These are phyloP conservation scores for Euclidia mi DNA, from an alignment of 2,888 invertebrate genomes.

Conservation along the genomic window DNA sequence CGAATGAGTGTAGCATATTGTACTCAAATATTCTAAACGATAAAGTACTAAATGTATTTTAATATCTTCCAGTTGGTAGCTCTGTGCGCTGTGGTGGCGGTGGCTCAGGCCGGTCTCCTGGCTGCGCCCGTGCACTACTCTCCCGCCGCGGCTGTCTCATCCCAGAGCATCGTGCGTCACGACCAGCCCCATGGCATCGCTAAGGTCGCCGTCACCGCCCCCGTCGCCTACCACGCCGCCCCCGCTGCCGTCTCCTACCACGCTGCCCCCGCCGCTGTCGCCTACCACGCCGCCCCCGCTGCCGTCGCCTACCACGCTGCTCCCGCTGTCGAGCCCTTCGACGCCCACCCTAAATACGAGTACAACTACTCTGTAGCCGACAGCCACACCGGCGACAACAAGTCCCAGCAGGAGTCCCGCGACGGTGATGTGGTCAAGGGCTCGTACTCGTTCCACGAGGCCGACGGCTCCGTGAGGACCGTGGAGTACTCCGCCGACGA, in stretches of 20 bases:
- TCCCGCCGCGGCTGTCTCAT: constrained; percentile 69
- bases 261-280: constrained; percentile 52
- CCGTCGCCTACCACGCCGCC: constrained; percentile 44
- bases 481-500: constrained; percentile 87
- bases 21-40: too few relatives aligned
- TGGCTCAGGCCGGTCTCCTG: constrained; percentile 31
- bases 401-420: constrained; percentile 83
- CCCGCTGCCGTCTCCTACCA: constrained; percentile 43
- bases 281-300: too few relatives aligned
- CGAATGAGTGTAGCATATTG: background rate
- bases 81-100: constrained; percentile 19
- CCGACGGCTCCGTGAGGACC: constrained; percentile 85
- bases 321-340: constrained; percentile 29
- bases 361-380: constrained; percentile 87
- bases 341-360: constrained; percentile 71
- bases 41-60: constrained; percentile 38
- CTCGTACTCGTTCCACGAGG: constrained; percentile 83
- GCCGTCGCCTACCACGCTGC: too few relatives aligned
- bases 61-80: constrained; percentile 57
- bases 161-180: constrained; percentile 62
- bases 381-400: constrained; percentile 87
- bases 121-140: constrained; percentile 70
- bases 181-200: constrained; percentile 60
- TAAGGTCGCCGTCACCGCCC: constrained; percentile 46
- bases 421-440: constrained; percentile 87